Conservation (phyloP, 92 coral and sea anemone species). For the Heliopora coerulea region DNA sequence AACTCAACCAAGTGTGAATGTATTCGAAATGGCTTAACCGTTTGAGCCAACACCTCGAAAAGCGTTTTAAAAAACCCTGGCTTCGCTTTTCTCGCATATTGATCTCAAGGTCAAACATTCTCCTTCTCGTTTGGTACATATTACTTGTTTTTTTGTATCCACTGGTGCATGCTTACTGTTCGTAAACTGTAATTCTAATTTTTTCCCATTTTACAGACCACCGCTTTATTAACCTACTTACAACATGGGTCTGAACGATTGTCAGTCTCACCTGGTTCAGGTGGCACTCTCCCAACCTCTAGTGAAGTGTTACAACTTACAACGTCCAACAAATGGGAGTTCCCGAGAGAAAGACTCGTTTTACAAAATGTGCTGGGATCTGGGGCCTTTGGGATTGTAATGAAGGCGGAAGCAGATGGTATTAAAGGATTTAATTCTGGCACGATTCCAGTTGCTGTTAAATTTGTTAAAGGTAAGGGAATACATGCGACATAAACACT, state of each 20-base stretch:
- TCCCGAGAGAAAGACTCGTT: conserved; percentile 82
- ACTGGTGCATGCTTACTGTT: neutral
- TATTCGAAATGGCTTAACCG: no score
- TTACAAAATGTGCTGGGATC: conserved; percentile 79
- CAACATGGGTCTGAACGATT: conserved; percentile 45
- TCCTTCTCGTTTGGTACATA: no score
- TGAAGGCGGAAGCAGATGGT: conserved; percentile 98
- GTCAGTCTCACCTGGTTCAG: conserved; percentile 27
- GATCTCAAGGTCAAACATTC: no score
- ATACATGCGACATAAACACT: no score
- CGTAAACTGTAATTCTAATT: neutral
- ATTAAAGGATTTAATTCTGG: conserved; percentile 91
- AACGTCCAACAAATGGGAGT: conserved; percentile 85
- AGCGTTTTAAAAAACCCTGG: no score
- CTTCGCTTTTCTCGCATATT: no score
- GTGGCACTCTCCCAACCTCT: neutral
- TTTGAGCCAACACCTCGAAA: no score
- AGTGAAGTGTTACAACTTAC: conserved; percentile 22
- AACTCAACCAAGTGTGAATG: no score
- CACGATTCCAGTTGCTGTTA: conserved; percentile 87
- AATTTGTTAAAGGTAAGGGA: conserved; percentile 85
- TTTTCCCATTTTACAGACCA: conserved; percentile 8
- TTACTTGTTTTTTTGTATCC: no score
- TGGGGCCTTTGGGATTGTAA: conserved; percentile 97
- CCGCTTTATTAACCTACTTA: conserved; percentile 20